phyloP scores from a whole-genome alignment of 2,888 invertebrate genomes.

The Drosophila paracracens region DNA sequence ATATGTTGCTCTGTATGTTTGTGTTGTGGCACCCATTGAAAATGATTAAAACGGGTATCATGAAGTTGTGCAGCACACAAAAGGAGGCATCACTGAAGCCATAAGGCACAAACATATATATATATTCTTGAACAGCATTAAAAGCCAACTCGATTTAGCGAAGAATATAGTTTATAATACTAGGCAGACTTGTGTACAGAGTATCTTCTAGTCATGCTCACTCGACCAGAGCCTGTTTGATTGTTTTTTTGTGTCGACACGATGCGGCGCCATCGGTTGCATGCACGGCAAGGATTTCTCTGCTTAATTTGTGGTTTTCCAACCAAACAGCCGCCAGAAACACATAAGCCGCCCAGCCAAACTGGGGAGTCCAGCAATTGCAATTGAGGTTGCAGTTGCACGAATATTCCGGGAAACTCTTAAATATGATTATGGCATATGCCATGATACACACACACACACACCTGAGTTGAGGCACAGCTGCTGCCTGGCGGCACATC shows the following conservation, averaged over 20 bases:
- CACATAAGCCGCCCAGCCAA: constrained; percentile 37
- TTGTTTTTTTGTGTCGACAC: constrained; percentile 38
- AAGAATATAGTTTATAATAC: background rate
- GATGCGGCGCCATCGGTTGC: constrained; percentile 72
- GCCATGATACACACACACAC: constrained; percentile 8
- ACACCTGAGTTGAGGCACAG: constrained; percentile 19
- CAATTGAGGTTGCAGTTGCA: constrained; percentile 78
- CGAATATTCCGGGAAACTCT: constrained; percentile 76
- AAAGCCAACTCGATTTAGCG: background rate
- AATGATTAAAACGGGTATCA: constrained; percentile 1
- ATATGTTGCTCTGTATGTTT: constrained; percentile 61
- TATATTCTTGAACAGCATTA: background rate
- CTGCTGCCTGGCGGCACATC: constrained; percentile 11
- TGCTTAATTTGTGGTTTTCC: constrained; percentile 80
- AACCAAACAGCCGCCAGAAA: constrained; percentile 68
- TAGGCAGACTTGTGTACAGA: background rate
- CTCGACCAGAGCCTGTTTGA: background rate
- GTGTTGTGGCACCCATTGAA: constrained; percentile 30
- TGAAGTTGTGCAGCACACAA: background rate
- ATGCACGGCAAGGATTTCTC: constrained; percentile 77
- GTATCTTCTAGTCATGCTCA: background rate
- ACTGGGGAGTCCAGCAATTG: constrained; percentile 54
- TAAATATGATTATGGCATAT: constrained; percentile 76
- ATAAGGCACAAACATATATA: background rate
- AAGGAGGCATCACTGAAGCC: background rate